phyloP scores from a whole-genome alignment of 2,797 vertebrate species.

The Silurus aristotelis region DNA sequence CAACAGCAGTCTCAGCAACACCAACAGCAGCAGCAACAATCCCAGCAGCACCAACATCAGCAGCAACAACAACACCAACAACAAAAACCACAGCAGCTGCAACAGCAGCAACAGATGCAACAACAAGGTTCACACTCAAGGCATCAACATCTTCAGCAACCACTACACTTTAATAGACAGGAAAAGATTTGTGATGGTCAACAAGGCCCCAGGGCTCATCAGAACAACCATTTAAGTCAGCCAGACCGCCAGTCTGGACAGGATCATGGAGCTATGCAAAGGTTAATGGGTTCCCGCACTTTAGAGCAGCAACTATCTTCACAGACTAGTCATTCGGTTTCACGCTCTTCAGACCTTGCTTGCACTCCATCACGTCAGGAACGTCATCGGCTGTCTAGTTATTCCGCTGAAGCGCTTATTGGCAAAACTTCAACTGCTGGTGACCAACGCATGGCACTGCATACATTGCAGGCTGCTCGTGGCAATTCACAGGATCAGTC shows the following conservation, averaged over 20 bases:
- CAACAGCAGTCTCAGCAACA: slow-evolving; percentile 80
- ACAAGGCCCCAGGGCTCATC: slow-evolving; percentile 80
- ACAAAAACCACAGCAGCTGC: slow-evolving; percentile 47
- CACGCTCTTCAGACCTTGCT: slow-evolving; percentile 86
- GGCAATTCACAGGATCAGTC: slow-evolving; percentile 82
- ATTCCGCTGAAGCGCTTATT: slow-evolving; percentile 97
- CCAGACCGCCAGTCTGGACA: slow-evolving; percentile 83
- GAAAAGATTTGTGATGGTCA: slow-evolving; percentile 93
- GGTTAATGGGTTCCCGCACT: slow-evolving; percentile 87
- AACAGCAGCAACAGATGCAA: slow-evolving; percentile 77
- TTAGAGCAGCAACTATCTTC: slow-evolving; percentile 94
- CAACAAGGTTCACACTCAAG: slow-evolving; percentile 84
- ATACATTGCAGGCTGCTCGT: slow-evolving; percentile 81
- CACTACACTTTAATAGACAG: slow-evolving; percentile 88
- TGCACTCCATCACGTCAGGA: slow-evolving; percentile 91
- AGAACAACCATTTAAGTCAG: slow-evolving; percentile 80
- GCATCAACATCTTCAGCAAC: slow-evolving; percentile 91
- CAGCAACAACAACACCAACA: slow-evolving; percentile 68
- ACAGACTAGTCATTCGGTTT: slow-evolving; percentile 82
- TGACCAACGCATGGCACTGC: slow-evolving; percentile 86
- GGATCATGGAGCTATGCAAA: slow-evolving; percentile 90
- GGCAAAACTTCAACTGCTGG: slow-evolving; percentile 88
- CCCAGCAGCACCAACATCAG: slow-evolving; percentile 78
- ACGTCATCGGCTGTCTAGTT: slow-evolving; percentile 93
- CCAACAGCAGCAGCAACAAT: slow-evolving; percentile 77